Conservation (phyloP, 2,113 vertebrate genomes). For the Crotalus helleri region DNA sequence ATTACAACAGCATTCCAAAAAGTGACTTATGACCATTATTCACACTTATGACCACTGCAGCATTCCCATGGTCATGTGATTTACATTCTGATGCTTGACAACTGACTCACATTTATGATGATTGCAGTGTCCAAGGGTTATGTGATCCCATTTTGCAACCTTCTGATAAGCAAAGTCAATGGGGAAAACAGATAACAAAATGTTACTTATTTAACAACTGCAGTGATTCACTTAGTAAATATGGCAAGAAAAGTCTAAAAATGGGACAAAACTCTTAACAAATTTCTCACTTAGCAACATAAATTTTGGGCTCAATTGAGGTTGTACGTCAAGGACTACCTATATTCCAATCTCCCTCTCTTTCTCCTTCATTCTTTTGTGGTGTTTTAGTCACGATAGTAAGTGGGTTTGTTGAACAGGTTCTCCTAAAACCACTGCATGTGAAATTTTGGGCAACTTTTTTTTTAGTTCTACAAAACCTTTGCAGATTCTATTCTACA, state of each 20-base stretch:
- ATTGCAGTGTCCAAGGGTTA: not conserved
- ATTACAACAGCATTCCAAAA: not conserved
- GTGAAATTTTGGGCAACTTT: not conserved
- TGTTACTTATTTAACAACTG: not conserved
- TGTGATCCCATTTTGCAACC: not conserved
- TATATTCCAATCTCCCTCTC: too few species aligned
- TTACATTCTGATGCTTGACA: not conserved
- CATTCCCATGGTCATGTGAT: not conserved
- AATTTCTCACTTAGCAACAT: not conserved
- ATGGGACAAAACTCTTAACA: not conserved
- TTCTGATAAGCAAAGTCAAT: not conserved
- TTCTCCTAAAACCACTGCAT: not conserved
- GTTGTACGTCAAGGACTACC: not conserved
- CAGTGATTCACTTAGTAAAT: not conserved
- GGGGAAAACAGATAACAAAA: not conserved
- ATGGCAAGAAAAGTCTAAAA: not conserved
- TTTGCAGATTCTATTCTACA: not conserved
- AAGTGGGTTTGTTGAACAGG: not conserved
- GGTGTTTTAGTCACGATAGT: not conserved
- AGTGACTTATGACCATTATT: not conserved
- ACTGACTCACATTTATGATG: not conserved
- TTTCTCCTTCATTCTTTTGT: not conserved
- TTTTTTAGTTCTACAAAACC: slow-evolving; percentile 2
- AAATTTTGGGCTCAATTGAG: not conserved
- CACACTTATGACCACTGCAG: not conserved